Percentiles rank a stretch among this genome's conserved stretches.
These are phyloP conservation scores for Xylophagus ater DNA, from an alignment of 2,888 invertebrate genomes.

Conservation along the genomic window DNA sequence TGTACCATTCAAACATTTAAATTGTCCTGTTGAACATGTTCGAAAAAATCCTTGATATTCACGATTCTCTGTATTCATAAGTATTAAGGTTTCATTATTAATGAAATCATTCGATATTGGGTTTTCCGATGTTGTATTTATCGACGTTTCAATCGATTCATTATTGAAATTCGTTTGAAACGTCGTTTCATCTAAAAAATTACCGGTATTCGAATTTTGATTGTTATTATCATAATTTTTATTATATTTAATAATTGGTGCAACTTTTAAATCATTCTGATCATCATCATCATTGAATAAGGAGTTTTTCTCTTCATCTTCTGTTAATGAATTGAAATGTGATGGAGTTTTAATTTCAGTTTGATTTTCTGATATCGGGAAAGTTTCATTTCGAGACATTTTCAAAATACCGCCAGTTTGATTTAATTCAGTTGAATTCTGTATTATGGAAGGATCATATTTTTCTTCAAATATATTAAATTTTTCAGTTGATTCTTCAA, in stretches of 20 bases:
- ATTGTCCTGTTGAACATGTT: conserved; percentile 44
- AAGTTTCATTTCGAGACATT: too few relatives aligned
- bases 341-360: background rate
- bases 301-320: background rate
- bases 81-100: conserved; percentile 2
- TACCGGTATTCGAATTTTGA: conserved; percentile 17
- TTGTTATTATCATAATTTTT: conserved; percentile 6
- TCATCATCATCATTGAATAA: conserved; percentile 7
- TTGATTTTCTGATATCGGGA: background rate
- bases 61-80: conserved; percentile 1
- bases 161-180: conserved; percentile 19
- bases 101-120: conserved; percentile 6
- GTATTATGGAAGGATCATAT: too few relatives aligned
- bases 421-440: background rate
- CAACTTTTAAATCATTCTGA: conserved; percentile 18
- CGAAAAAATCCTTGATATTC: background rate
- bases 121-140: conserved; percentile 15
- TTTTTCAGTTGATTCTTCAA: conserved; percentile 14
- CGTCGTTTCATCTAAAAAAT: conserved; percentile 23
- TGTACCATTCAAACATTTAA: conserved; percentile 48
- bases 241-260: conserved; percentile 14
- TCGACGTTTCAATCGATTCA: conserved; percentile 20
- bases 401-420: too few relatives aligned
- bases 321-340: background rate
- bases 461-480: conserved; percentile 7